A percentile compares a stretch with the other conserved stretches of the same genome.
These are phyloP conservation scores for Ceratoteleas bidentatus DNA, from an alignment of 1,140 invertebrate genomes.

Conservation along the genomic window DNA sequence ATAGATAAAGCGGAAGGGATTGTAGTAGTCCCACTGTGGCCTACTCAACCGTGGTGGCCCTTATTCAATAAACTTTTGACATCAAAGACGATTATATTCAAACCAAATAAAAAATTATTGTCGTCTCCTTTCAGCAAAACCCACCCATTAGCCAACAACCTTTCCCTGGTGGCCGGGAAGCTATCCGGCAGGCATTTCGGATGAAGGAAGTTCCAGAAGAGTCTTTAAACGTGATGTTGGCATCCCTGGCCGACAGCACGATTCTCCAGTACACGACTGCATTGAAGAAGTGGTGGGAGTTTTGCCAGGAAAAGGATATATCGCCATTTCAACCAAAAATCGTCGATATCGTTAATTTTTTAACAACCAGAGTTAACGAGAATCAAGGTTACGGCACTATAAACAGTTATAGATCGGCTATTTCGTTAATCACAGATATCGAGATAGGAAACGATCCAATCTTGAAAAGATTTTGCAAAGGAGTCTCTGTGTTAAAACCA, in stretches of 20 bases:
- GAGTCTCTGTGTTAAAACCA: too few relatives aligned
- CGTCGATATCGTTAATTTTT: neutral
- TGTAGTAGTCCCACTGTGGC: neutral
- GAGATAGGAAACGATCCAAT: neutral
- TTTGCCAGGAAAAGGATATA: neutral
- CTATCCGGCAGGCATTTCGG: neutral
- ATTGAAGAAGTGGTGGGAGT: neutral
- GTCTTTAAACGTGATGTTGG: neutral
- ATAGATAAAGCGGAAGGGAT: neutral
- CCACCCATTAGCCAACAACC: neutral
- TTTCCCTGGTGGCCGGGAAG: slow-evolving; percentile 3
- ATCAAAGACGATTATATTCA: neutral
- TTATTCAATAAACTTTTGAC: neutral
- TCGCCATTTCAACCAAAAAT: neutral
- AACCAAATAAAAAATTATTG: neutral
- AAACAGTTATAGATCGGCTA: neutral
- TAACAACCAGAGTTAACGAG: neutral
- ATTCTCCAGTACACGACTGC: neutral
- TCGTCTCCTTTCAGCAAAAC: neutral
- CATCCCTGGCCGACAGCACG: neutral
- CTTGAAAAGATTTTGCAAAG: neutral
- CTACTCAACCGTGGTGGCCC: neutral
- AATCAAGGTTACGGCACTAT: neutral
- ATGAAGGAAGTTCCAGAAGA: neutral
- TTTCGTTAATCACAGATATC: neutral